phyloP scores from a whole-genome alignment of 2,888 invertebrate species.

The Unio delphinus region DNA sequence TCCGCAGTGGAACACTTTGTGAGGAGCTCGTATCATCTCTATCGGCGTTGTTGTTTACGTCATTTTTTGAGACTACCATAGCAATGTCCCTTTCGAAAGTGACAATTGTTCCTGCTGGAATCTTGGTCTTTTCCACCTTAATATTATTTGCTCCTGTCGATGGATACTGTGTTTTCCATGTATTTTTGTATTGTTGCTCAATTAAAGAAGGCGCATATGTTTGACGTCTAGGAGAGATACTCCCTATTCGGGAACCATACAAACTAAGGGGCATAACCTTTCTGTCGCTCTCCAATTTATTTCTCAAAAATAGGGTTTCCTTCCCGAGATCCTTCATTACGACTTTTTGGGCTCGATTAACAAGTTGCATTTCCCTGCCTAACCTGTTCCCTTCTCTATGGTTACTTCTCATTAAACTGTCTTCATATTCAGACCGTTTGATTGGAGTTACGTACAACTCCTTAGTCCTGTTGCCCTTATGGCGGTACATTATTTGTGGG shows the following conservation, averaged over 20 bases:
- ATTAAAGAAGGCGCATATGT: slow-evolving; percentile 19
- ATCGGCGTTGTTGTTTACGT: no score
- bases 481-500: slow-evolving; percentile 12
- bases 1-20: no score
- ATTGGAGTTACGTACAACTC: slow-evolving; percentile 25
- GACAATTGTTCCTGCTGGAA: slow-evolving; percentile 25
- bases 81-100: slow-evolving; percentile 8
- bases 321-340: slow-evolving; percentile 48
- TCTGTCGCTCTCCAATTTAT: slow-evolving; percentile 28
- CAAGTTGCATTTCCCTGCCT: slow-evolving; percentile 39
- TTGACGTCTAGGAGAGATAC: slow-evolving; percentile 12
- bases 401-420: slow-evolving; percentile 50
- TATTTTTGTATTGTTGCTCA: slow-evolving; percentile 7
- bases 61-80: neutral
- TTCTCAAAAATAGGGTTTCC: slow-evolving; percentile 37
- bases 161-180: slow-evolving; percentile 8
- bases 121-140: slow-evolving; percentile 14
- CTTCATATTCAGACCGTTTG: slow-evolving; percentile 57
- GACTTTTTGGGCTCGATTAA: slow-evolving; percentile 51
- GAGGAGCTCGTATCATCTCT: no score
- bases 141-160: neutral
- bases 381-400: slow-evolving; percentile 48
- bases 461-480: slow-evolving; percentile 18
- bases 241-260: slow-evolving; percentile 26
- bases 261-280: slow-evolving; percentile 21